Percentiles rank a stretch among this genome's conserved stretches.
Evolutionary conservation across 1,140 invertebrate species (phyloP).

Genomic region (Trachymyrmex cornetzi): DNA sequence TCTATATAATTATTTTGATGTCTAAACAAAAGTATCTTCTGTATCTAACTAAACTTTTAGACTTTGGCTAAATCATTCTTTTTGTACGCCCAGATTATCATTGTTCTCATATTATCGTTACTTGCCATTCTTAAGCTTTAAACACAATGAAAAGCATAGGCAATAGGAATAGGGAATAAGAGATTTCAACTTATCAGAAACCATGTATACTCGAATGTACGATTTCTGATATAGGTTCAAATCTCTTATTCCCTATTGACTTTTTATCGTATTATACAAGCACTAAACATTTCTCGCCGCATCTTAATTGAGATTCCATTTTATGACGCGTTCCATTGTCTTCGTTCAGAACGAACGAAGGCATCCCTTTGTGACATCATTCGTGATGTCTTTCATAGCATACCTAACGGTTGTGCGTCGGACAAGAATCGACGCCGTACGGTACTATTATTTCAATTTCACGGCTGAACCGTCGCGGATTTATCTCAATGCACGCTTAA

Average conservation of each 20-base stretch:
- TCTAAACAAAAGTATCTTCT: no score
- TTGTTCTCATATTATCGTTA: not conserved
- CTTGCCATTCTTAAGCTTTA: not conserved
- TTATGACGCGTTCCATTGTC: constrained; percentile 1
- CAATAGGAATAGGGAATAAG: no score
- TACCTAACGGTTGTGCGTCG: constrained; percentile 60
- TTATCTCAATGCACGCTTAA: constrained; percentile 71
- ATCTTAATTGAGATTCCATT: not conserved
- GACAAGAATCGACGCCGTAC: constrained; percentile 29
- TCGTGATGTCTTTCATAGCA: constrained; percentile 48
- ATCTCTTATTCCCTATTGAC: no score
- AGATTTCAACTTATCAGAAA: no score
- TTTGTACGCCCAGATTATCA: not conserved
- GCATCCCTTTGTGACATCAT: constrained; percentile 22
- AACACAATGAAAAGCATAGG: no score
- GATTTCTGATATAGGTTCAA: no score
- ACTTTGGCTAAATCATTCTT: no score
- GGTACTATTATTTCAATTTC: constrained; percentile 78
- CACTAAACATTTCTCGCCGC: not conserved
- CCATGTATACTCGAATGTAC: no score
- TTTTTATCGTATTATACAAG: not conserved
- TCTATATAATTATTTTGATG: no score
- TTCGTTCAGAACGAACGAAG: constrained; percentile 16
- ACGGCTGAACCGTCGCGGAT: constrained; percentile 68
- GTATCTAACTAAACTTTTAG: no score